A percentile compares a stretch with the other conserved stretches of the same genome.
Conservation (phyloP, 2,113 vertebrate genomes). For the Gallinago media region DNA sequence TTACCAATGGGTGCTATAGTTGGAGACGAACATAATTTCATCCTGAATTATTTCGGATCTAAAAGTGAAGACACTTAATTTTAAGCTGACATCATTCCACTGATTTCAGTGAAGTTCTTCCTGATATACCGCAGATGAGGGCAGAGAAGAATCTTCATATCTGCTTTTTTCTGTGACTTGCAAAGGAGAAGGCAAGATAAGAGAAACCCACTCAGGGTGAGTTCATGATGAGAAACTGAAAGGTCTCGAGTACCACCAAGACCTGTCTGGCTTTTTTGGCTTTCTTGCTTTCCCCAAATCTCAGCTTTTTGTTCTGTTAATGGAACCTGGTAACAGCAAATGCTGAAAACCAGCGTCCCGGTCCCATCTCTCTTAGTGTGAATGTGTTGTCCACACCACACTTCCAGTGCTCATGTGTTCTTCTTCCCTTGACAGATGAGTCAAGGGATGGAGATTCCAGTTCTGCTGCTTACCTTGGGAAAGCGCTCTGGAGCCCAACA, state of each 20-base stretch:
- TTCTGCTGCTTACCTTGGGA: constrained; percentile 56
- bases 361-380: fast-evolving
- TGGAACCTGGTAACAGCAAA: background rate
- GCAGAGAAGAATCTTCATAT: background rate
- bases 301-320: background rate
- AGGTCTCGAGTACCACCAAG: background rate
- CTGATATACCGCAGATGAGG: background rate
- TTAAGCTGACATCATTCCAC: background rate
- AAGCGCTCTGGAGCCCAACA: constrained; percentile 10
- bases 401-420: background rate
- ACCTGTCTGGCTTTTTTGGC: background rate
- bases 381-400: background rate
- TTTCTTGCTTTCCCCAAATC: background rate
- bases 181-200: background rate
- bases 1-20: background rate
- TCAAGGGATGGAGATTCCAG: constrained; percentile 33
- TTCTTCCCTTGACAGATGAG: background rate
- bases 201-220: background rate
- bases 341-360: background rate
- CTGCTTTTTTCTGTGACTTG: background rate
- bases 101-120: background rate
- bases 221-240: background rate
- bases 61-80: background rate
- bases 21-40: background rate
- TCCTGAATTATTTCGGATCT: background rate